Conservation (phyloP, 2,113 vertebrate genomes). For the Lagenorhynchus albirostris region DNA sequence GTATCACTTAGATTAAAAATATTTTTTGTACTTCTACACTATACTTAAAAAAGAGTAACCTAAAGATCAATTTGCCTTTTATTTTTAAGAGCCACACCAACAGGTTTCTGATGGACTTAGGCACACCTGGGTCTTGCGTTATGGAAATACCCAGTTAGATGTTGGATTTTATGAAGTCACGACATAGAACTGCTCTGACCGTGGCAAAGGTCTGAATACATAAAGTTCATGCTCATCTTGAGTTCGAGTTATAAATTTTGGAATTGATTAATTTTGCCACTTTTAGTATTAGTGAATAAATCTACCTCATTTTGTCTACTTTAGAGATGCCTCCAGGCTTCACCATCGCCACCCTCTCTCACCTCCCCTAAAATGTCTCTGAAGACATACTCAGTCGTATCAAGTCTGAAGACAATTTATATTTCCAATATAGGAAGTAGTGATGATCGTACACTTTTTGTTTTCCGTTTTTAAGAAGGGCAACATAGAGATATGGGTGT, state of each 20-base stretch:
- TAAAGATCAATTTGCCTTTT: background rate
- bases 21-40: background rate
- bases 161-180: constrained; percentile 6
- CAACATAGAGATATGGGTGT: background rate
- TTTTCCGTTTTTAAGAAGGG: background rate
- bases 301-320: background rate
- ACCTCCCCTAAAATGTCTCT: background rate
- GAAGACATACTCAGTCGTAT: background rate
- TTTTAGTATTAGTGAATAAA: constrained; percentile 26
- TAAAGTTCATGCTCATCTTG: background rate
- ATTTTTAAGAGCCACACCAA: constrained; percentile 1
- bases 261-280: constrained; percentile 4
- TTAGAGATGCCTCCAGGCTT: background rate
- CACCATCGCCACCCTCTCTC: background rate
- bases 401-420: constrained; percentile 20
- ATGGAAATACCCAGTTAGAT: background rate
- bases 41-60: background rate
- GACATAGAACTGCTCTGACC: background rate
- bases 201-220: background rate
- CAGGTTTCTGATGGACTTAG: background rate
- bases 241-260: background rate
- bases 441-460: background rate
- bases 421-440: background rate
- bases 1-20: background rate
- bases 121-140: background rate